phyloP scores from a whole-genome alignment of 1,140 invertebrate genomes.

The Tetramorium simillimum region DNA sequence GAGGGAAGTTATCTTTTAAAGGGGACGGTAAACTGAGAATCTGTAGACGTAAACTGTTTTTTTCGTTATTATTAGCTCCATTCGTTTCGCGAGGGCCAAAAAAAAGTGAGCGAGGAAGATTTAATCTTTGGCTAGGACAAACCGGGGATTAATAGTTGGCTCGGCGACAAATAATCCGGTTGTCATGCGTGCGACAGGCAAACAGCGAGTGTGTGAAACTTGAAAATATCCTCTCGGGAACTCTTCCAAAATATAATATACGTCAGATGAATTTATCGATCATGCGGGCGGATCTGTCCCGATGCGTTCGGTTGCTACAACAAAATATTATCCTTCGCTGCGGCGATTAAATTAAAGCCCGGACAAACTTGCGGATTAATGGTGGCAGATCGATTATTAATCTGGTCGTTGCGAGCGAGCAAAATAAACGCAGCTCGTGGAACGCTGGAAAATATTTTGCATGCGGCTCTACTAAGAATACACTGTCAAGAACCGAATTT shows the following conservation, averaged over 20 bases:
- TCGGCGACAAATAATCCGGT: constrained; percentile 50
- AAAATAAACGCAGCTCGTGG: constrained; percentile 45
- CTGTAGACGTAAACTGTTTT: neutral
- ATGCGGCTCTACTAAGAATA: constrained; percentile 47
- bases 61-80: neutral
- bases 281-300: constrained; percentile 35
- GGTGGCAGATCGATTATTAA: constrained; percentile 56
- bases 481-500: constrained; percentile 38
- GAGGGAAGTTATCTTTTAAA: neutral
- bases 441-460: constrained; percentile 52
- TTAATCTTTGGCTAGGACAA: constrained; percentile 47
- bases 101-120: constrained; percentile 14
- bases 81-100: neutral
- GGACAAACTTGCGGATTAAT: constrained; percentile 62
- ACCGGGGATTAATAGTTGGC: constrained; percentile 30
- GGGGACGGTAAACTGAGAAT: neutral
- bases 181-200: constrained; percentile 36
- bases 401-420: constrained; percentile 31
- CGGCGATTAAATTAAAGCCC: constrained; percentile 58
- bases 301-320: constrained; percentile 46
- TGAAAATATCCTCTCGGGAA: constrained; percentile 56
- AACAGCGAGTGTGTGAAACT: constrained; percentile 33
- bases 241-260: constrained; percentile 59
- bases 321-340: constrained; percentile 60
- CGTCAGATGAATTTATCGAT: constrained; percentile 56